Percentiles rank a stretch among this genome's conserved stretches.
Conservation (phyloP, 2,113 vertebrate species). For the Excalfactoria chinensis region DNA sequence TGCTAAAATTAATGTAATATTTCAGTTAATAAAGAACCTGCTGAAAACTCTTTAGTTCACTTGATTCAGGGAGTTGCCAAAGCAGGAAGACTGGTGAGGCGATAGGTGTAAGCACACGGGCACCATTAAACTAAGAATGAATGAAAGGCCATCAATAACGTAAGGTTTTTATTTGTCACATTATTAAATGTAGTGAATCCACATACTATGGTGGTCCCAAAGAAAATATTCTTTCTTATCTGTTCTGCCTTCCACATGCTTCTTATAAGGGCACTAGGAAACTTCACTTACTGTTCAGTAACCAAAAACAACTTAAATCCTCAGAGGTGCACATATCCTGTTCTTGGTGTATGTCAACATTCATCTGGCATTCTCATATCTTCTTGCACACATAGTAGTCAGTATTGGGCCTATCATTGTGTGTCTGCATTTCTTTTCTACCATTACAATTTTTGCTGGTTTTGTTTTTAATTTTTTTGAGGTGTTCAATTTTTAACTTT, state of each 20-base stretch:
- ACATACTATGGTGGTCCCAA: background rate
- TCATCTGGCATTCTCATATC: constrained; percentile 49
- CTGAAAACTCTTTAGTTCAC: background rate
- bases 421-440: constrained; percentile 58
- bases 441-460: constrained; percentile 56
- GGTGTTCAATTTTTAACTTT: constrained; percentile 77
- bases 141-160: background rate
- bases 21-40: background rate
- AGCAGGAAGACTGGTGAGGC: background rate
- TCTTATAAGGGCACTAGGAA: background rate
- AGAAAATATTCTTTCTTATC: background rate
- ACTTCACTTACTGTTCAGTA: background rate
- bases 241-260: background rate
- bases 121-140: background rate
- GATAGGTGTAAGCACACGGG: background rate
- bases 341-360: constrained; percentile 31
- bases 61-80: background rate
- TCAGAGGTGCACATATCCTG: constrained; percentile 11
- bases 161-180: background rate
- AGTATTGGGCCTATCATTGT: constrained; percentile 27
- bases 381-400: background rate
- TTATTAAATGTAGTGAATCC: background rate
- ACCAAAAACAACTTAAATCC: background rate
- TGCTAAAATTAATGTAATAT: background rate
- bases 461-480: constrained; percentile 64